phyloP scores from a whole-genome alignment of 37 sponge, comb jelly and placozoan genomes.

The Bolinopsis microptera region DNA sequence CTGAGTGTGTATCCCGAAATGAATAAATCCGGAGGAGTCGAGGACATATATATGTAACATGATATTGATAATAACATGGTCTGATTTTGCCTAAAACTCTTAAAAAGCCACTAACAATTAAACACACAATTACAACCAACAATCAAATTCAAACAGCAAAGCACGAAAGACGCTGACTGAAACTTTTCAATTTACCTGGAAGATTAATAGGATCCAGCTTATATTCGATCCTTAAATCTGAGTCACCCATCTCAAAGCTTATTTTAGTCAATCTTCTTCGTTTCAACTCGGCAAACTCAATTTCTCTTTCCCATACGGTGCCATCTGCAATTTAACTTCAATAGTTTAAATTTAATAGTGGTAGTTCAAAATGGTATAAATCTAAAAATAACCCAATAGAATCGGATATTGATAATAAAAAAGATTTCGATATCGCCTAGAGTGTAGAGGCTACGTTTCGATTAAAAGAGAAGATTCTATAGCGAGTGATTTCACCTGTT shows the following conservation, averaged over 20 bases:
- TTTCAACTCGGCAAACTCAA: background rate
- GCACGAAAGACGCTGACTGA: background rate
- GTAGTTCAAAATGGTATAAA: no score
- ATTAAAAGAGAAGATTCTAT: background rate
- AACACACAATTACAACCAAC: no score
- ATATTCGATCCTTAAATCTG: background rate
- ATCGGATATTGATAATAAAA: background rate
- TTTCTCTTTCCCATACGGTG: background rate
- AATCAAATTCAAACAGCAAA: background rate
- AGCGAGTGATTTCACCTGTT: background rate
- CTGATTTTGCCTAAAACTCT: no score
- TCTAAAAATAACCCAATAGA: no score
- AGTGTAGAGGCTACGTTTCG: background rate
- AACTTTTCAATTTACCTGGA: background rate
- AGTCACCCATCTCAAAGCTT: background rate
- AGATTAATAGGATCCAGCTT: background rate
- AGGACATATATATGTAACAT: no score
- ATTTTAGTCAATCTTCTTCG: background rate
- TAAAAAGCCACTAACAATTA: no score
- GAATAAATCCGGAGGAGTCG: no score
- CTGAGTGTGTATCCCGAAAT: no score
- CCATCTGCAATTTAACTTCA: background rate
- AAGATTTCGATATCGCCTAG: background rate
- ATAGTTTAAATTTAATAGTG: background rate
- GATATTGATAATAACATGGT: no score